Base-by-base conservation (phyloP, 1,140 invertebrate genomes). In the Hycleus cichorii region DNA sequence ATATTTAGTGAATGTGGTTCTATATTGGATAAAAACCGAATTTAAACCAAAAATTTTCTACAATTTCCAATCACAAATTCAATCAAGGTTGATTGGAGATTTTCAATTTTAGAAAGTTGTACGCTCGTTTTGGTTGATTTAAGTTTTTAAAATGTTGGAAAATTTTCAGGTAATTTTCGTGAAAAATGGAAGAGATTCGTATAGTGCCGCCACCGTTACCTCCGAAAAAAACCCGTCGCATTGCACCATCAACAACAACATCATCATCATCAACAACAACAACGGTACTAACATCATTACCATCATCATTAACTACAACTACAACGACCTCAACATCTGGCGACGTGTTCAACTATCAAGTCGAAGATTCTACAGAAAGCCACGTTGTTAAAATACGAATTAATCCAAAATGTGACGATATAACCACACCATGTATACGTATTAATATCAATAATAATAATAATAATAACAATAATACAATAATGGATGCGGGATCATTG, bases 361-460 rank as follows among this genome's bases (percentile, higher is more conserved):
- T 63, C 65, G 59, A 68, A 55, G 67, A 70, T 64, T 58, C 68
- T 74, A 18, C 18, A 18, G 74, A 73, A 71, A 70, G 74, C 9
- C 82, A 86, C 71, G 83, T 85, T 58, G 83, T 86, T 42, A 86
- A 84, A 58, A 86, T 86, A 67, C 79, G 78, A 68, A 84, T 86
- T 66, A 84, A 83, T 69, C 80, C 83, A 6, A 76, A 78, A 57
- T 56, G 43, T 49, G 48, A 46, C 51, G 49, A 58, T 2, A 25
- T 49, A 25, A 18, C 18, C 18, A 52, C 59, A 47, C 63, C 59
- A 47, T 77, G 76, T 66, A 75, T 80, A 4, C 70, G 74, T 32
- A 79, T 81, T 53, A 80, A 74, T 71, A 72, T 81, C 56, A 71
- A 70, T 43, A 56, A 42, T 42, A 42, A 42, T 11, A 42, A 42